Percentiles rank a stretch among this genome's conserved stretches.
Evolutionary conservation across 2,113 vertebrate genomes (phyloP).

Genomic region (Naja naja): DNA sequence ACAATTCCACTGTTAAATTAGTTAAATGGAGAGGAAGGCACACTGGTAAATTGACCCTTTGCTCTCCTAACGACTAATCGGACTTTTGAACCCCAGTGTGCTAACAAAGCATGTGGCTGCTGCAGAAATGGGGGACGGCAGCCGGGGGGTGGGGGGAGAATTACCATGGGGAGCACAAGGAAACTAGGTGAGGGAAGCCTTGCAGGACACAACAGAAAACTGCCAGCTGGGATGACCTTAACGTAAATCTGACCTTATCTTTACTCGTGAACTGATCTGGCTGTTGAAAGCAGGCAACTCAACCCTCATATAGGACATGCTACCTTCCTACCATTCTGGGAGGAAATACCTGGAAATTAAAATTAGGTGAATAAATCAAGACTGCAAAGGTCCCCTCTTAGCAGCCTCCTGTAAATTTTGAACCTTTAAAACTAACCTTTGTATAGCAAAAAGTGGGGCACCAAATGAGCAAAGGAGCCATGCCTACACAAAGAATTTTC

Average conservation of each 20-base stretch:
- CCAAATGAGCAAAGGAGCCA: neutral
- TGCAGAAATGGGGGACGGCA: neutral
- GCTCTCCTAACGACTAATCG: constrained; percentile 77
- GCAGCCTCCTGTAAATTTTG: neutral
- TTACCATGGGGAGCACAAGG: too few species aligned
- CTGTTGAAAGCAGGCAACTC: neutral
- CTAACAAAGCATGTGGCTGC: constrained; percentile 61
- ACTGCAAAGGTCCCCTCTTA: neutral
- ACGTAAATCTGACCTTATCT: neutral
- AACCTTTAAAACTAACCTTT: neutral
- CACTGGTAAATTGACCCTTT: constrained; percentile 75
- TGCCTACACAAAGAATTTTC: neutral
- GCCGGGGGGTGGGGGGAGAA: accelerated
- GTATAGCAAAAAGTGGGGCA: neutral
- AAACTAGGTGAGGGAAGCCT: neutral
- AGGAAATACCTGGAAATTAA: neutral
- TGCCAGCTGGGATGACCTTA: neutral
- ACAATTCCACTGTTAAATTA: constrained; percentile 81
- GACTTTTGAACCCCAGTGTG: constrained; percentile 68
- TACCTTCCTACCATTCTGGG: neutral
- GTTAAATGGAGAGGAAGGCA: constrained; percentile 84
- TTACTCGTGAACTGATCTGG: neutral
- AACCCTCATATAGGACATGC: neutral
- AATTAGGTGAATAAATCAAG: neutral
- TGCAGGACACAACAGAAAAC: neutral